These are phyloP conservation scores for Gasterosteus aculeatus DNA, from an alignment of 2,113 vertebrate genomes.

Conservation along the genomic window DNA sequence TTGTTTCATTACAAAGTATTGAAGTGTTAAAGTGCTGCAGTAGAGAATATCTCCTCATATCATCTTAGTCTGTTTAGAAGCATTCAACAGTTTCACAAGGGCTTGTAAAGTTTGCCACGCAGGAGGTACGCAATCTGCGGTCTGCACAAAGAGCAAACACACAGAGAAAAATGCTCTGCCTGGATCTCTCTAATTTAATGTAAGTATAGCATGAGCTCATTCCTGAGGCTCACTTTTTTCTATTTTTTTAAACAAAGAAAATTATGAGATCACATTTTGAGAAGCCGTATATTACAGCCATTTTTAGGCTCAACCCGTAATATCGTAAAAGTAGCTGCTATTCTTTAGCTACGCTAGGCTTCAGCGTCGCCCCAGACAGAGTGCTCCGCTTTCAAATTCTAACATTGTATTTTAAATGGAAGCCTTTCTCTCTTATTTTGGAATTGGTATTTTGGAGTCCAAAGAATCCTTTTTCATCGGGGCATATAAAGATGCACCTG, in stretches of 20 bases:
- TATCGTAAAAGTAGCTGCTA: slow-evolving; percentile 44
- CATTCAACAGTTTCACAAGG: slow-evolving; percentile 26
- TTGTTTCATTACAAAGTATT: slow-evolving; percentile 1
- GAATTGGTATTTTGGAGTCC: neutral
- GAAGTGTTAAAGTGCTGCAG: slow-evolving; percentile 3
- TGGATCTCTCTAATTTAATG: slow-evolving; percentile 77
- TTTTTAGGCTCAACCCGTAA: slow-evolving; percentile 55
- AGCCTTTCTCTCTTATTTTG: slow-evolving; percentile 23
- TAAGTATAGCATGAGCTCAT: slow-evolving; percentile 80
- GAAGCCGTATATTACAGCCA: slow-evolving; percentile 56
- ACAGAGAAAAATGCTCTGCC: slow-evolving; percentile 65
- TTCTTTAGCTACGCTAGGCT: slow-evolving; percentile 28
- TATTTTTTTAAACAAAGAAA: slow-evolving; percentile 68
- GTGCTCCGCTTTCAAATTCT: slow-evolving; percentile 19
- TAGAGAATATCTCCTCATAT: slow-evolving; percentile 13
- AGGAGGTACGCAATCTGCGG: slow-evolving; percentile 56
- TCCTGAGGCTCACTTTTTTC: slow-evolving; percentile 53
- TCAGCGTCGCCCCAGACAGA: slow-evolving; percentile 18
- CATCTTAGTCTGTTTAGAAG: slow-evolving; percentile 45
- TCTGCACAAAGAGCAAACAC: slow-evolving; percentile 66
- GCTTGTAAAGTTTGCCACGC: slow-evolving; percentile 44
- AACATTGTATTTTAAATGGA: slow-evolving; percentile 27
- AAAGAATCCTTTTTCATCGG: neutral
- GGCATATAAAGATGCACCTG: too few relatives aligned
- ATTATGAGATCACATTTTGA: slow-evolving; percentile 74